These are phyloP conservation scores for Vidua chalybeata DNA, from an alignment of 2,113 vertebrate genomes.

Conservation along the genomic window DNA sequence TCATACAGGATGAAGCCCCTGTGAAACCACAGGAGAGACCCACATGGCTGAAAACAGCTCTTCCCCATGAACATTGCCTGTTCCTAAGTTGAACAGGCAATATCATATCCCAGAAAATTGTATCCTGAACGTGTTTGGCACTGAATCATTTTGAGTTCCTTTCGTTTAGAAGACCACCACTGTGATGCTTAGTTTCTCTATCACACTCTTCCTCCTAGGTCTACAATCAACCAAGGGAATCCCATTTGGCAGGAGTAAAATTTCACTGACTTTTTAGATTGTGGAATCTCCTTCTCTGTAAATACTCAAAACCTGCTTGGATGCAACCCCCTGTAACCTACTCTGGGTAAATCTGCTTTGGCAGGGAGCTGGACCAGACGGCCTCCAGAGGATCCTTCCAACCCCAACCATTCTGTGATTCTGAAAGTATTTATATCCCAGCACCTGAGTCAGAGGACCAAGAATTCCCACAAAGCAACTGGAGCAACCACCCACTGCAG, in stretches of 20 bases:
- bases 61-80: not conserved
- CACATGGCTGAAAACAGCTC: not conserved
- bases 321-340: fast-evolving
- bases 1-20: not conserved
- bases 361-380: not conserved
- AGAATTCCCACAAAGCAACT: not conserved
- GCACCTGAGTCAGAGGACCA: not conserved
- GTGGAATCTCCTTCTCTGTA: not conserved
- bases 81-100: not conserved
- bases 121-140: not conserved
- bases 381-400: not conserved
- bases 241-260: not conserved
- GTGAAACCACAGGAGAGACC: not conserved
- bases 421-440: not conserved
- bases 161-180: not conserved
- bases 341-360: not conserved
- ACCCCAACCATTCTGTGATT: not conserved
- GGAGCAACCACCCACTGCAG: not conserved
- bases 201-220: not conserved
- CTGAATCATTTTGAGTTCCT: not conserved
- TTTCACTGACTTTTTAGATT: not conserved
- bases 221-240: not conserved
- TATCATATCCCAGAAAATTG: fast-evolving
- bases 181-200: not conserved
- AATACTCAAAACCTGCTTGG: not conserved